Evolutionary conservation across 2,888 invertebrate genomes (phyloP).

Genomic region (Nymphalis polychloros): DNA sequence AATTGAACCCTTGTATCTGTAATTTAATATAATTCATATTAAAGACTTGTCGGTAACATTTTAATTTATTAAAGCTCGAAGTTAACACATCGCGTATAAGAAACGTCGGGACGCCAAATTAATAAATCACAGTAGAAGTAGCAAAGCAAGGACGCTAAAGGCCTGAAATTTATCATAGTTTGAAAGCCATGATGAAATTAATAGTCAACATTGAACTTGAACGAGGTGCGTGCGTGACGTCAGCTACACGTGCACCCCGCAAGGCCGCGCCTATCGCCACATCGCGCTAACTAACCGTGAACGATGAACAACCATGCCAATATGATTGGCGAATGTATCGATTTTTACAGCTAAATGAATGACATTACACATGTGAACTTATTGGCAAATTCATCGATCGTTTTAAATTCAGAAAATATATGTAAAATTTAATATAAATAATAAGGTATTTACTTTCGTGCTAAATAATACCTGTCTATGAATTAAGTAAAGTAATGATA

Average conservation of each 20-base stretch:
- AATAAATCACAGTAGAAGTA: neutral
- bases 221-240: conserved; percentile 71
- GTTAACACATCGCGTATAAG: neutral
- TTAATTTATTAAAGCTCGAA: neutral
- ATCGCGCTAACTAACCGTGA: conserved; percentile 47
- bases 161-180: conserved; percentile 25
- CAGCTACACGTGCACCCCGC: conserved; percentile 55
- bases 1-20: too few species aligned
- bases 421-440: neutral
- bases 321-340: conserved; percentile 24
- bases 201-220: conserved; percentile 77
- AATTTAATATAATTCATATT: neutral
- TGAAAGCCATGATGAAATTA: conserved; percentile 30
- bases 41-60: neutral
- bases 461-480: neutral
- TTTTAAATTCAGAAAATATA: neutral
- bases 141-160: conserved; percentile 12
- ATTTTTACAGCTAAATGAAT: conserved; percentile 24
- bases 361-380: neutral
- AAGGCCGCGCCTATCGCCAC: conserved; percentile 62
- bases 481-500: neutral
- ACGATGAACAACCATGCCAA: conserved; percentile 39
- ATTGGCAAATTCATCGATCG: neutral
- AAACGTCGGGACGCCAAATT: neutral
- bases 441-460: neutral